Conservation (phyloP, 2,797 vertebrate species). For the Centroberyx gerrardi region DNA sequence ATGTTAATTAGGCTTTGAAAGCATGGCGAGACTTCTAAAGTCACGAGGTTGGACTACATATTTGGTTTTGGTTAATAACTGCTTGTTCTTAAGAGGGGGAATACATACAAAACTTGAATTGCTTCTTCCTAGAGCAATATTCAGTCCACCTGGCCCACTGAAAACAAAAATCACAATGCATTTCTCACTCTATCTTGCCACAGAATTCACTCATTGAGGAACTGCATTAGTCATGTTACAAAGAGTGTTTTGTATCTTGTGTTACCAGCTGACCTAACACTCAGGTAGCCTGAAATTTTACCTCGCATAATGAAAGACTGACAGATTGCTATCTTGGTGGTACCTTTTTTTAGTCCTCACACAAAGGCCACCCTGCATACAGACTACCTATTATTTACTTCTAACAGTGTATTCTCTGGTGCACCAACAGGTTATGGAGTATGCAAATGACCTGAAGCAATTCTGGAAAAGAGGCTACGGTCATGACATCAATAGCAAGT, state of each 20-base stretch:
- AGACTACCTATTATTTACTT: not conserved
- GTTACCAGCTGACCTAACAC: slow-evolving; percentile 32
- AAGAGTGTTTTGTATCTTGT: slow-evolving; percentile 44
- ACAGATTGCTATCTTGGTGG: not conserved
- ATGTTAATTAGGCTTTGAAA: not conserved
- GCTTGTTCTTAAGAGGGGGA: too few relatives aligned
- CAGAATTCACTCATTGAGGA: slow-evolving; percentile 10
- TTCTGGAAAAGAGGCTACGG: slow-evolving; percentile 96
- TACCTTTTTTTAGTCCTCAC: not conserved
- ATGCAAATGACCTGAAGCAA: slow-evolving; percentile 93
- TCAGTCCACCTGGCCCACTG: too few relatives aligned
- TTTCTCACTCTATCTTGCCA: not conserved
- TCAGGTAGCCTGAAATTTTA: slow-evolving; percentile 32
- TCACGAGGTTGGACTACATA: not conserved
- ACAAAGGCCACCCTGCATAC: not conserved
- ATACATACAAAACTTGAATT: too few relatives aligned
- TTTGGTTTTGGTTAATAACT: too few relatives aligned
- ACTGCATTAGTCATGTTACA: slow-evolving; percentile 30
- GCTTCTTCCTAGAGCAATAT: too few relatives aligned
- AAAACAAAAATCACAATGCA: not conserved
- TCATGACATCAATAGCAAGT: slow-evolving; percentile 93
- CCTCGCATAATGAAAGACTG: slow-evolving; percentile 3
- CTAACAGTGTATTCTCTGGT: not conserved
- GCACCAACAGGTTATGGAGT: slow-evolving; percentile 91
- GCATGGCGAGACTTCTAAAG: not conserved